Conservation (phyloP, 2,113 vertebrate genomes). For the Daubentonia madagascariensis region DNA sequence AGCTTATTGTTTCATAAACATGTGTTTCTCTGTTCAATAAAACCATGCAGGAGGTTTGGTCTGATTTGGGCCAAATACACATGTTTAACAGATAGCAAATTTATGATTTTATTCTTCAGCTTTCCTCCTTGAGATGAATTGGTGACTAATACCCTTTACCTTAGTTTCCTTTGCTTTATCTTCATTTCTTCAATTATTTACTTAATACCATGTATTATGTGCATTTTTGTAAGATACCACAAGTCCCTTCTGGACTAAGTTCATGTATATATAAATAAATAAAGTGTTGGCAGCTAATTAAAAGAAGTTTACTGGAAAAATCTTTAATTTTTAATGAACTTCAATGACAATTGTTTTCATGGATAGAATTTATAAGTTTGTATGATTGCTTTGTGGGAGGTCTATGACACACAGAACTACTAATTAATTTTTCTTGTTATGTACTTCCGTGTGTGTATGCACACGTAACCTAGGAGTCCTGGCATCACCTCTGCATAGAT, state of each 20-base stretch:
- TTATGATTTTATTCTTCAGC: background rate
- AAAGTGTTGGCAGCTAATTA: constrained; percentile 48
- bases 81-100: background rate
- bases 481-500: background rate
- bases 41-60: background rate
- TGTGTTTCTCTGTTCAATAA: constrained; percentile 28
- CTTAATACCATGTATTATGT: constrained; percentile 3
- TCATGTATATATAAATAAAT: constrained; percentile 45
- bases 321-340: constrained; percentile 73
- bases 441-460: background rate
- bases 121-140: background rate
- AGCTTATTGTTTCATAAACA: background rate
- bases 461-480: background rate
- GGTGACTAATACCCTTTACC: background rate
- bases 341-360: constrained; percentile 55
- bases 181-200: constrained; percentile 51
- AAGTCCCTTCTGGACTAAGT: constrained; percentile 53
- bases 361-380: constrained; percentile 40
- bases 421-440: constrained; percentile 47
- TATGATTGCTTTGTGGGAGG: constrained; percentile 50
- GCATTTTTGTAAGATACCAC: constrained; percentile 29
- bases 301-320: constrained; percentile 56
- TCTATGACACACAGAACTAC: background rate
- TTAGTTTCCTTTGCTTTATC: background rate
- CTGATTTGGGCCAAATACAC: background rate